A percentile compares a stretch with the other conserved stretches of the same genome.
Evolutionary conservation across 1,140 invertebrate genomes (phyloP).

Genomic region (Arion vulgaris): DNA sequence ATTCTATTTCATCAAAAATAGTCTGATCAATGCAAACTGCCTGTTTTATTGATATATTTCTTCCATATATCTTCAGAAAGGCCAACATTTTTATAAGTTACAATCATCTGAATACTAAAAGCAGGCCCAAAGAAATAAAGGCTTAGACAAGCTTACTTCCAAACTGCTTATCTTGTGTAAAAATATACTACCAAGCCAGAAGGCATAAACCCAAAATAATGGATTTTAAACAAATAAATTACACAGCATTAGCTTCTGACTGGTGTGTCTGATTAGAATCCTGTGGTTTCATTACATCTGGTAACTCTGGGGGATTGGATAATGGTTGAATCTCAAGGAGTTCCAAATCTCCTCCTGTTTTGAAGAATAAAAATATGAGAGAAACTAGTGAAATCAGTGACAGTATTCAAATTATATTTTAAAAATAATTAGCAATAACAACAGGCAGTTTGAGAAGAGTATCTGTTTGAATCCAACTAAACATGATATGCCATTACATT

Average conservation of each 20-base stretch:
- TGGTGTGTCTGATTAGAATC: constrained; percentile 75
- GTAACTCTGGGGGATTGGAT: constrained; percentile 95
- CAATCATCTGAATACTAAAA: not conserved
- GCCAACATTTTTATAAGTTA: no score
- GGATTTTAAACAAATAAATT: not conserved
- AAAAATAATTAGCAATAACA: no score
- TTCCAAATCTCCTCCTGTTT: constrained; percentile 89
- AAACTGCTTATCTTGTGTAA: not conserved
- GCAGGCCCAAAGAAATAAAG: not conserved
- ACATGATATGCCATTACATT: no score
- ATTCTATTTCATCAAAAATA: no score
- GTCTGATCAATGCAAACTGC: no score
- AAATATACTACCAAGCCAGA: not conserved
- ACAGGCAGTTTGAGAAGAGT: no score
- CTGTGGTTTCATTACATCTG: constrained; percentile 97
- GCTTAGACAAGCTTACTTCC: not conserved
- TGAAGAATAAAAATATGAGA: constrained; percentile 70
- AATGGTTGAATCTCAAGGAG: constrained; percentile 90
- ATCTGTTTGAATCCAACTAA: no score
- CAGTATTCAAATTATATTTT: no score
- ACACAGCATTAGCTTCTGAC: constrained; percentile 16
- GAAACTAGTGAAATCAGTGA: not conserved
- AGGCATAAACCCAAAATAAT: not conserved
- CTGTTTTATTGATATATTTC: not conserved
- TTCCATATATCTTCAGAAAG: not conserved